Percentiles rank a stretch among this genome's conserved stretches.
These are phyloP conservation scores for Helicoverpa zea DNA, from an alignment of 1,140 invertebrate species.

Conservation along the genomic window DNA sequence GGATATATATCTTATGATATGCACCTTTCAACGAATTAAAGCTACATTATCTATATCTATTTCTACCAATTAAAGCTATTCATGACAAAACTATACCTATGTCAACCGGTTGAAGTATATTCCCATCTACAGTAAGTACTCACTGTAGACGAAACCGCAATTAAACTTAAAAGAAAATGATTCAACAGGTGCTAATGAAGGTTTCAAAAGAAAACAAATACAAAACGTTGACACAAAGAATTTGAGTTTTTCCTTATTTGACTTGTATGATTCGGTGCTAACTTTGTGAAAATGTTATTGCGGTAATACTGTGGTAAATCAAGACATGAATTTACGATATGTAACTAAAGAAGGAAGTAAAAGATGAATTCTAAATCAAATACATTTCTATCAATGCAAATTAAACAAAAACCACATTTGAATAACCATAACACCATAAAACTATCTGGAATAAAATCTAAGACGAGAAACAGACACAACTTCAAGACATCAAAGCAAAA, in stretches of 20 bases:
- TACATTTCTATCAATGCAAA: neutral
- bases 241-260: conserved; percentile 24
- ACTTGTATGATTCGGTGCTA: neutral
- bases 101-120: neutral
- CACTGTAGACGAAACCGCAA: neutral
- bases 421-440: conserved; percentile 16
- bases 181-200: conserved; percentile 19
- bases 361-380: too few species aligned
- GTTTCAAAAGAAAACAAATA: neutral
- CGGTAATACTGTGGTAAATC: too few species aligned
- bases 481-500: conserved; percentile 31
- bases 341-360: too few species aligned
- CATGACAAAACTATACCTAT: neutral
- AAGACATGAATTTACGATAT: too few species aligned
- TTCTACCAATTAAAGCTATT: neutral
- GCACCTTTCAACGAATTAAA: neutral
- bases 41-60: too few species aligned
- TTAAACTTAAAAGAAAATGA: conserved; percentile 15
- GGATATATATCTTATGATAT: too few species aligned
- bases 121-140: neutral
- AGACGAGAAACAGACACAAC: conserved; percentile 26
- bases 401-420: neutral
- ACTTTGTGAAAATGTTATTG: neutral
- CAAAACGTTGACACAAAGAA: neutral
- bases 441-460: neutral